Percentiles rank a stretch among this genome's conserved stretches.
Evolutionary conservation across 2,113 vertebrate genomes (phyloP).

Genomic region (Poeciliopsis occidentalis): DNA sequence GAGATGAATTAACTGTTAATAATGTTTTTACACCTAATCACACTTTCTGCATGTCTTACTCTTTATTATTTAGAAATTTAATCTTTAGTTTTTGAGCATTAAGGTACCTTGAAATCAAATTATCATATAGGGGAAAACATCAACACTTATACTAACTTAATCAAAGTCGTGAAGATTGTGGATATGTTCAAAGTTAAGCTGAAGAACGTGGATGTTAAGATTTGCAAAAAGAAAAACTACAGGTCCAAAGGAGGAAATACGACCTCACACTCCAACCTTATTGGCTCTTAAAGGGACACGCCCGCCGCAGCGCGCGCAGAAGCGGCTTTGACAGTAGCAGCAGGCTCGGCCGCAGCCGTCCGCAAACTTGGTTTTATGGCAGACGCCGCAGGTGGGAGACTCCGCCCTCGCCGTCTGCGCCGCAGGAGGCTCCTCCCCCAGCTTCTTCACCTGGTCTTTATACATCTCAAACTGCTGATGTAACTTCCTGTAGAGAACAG

Average conservation of each 20-base stretch:
- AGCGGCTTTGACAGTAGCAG: conserved; percentile 95
- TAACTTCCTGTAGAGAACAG: conserved; percentile 84
- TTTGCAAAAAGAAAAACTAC: too few species aligned
- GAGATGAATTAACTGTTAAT: not conserved
- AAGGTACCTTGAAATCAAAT: not conserved
- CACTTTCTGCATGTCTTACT: not conserved
- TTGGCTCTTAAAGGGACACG: conserved; percentile 92
- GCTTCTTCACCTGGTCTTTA: conserved; percentile 94
- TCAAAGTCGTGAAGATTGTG: too few species aligned
- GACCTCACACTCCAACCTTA: conserved; percentile 81
- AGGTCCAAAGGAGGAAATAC: not conserved
- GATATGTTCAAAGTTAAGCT: too few species aligned
- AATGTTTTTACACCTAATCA: not conserved
- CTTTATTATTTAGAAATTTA: too few species aligned
- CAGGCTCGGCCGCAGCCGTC: conserved; percentile 93
- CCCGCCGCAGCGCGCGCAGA: conserved; percentile 94
- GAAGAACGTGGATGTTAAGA: not conserved
- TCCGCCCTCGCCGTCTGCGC: conserved; percentile 86
- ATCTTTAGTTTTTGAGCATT: too few species aligned
- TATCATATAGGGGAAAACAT: not conserved
- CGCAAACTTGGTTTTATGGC: conserved; percentile 94
- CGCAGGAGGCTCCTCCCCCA: conserved; percentile 89
- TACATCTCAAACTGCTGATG: conserved; percentile 98
- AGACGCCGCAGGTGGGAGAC: conserved; percentile 92
- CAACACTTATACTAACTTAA: too few species aligned